Base-by-base conservation (phyloP, 2,888 invertebrate genomes). In the Willowsia nigromaculata region DNA sequence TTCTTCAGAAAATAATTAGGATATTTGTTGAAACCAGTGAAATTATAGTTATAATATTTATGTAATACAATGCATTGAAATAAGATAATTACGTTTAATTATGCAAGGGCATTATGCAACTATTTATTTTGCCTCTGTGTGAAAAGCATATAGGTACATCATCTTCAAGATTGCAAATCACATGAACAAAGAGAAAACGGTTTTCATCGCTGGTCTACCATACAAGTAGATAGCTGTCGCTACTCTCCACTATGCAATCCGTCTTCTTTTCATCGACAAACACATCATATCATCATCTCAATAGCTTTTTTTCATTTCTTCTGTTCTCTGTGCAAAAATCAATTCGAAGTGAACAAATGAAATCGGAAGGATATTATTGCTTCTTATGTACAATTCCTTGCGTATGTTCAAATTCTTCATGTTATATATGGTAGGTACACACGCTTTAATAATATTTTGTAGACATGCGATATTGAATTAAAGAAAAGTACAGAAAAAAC, bases 161-260 rank as follows among this genome's bases (percentile, higher is more conserved):
- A n/a, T n/a, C n/a, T n/a, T n/a, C 33, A 25, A 25, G 27, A 33
- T n/a, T 33, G 65, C 56, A 11, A 65, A 65, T 65, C 30, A 33
- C 33, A n/a, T 4, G 78, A 78, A 78, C 78, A 78, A 78, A 78
- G 78, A 22, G 71, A 40, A 53, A 78, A 78, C 78, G 78, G 78
- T 78, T 50, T 50, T 40, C 43, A 71, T 25, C 27, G 15, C 0
- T 11, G 7, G 18, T 33, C 78, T 65, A 1, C 30, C 9, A 22
- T 40, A 65, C 27, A 82, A 65, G 47, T 82, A 62, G 82, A 40
- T 82, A 82, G 82, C 81, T 81, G 81, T 81, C 82, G 82, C 82
- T 62, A 18, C 62, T 43, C 65, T 68, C 62, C 22, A 43, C 40
- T 18, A n/a, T n/a, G n/a, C 43, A 40, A 71, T 6, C 3, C 15